Percentiles rank a stretch among this genome's conserved stretches.
These are phyloP conservation scores for Bhutanitis thaidina DNA, from an alignment of 2,888 invertebrate genomes.

Conservation along the genomic window DNA sequence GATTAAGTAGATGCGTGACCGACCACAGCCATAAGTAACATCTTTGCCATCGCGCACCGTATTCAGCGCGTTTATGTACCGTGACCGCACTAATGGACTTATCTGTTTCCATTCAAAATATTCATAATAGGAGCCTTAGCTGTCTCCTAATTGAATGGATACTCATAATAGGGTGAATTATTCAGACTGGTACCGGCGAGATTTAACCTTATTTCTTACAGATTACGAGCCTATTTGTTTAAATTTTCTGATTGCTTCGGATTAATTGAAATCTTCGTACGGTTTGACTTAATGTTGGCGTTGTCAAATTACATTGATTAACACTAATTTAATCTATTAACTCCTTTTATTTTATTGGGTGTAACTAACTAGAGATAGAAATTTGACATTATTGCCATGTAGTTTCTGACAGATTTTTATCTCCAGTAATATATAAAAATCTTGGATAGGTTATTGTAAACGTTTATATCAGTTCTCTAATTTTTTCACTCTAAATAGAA, in stretches of 20 bases:
- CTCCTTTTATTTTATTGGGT: not conserved
- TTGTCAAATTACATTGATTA: not conserved
- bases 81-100: slow-evolving; percentile 33
- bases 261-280: not conserved
- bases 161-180: slow-evolving; percentile 47
- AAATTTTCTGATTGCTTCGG: not conserved
- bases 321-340: not conserved
- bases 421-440: no score
- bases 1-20: no score
- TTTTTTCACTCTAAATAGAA: no score
- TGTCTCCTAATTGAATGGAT: slow-evolving; percentile 54
- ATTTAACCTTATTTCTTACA: slow-evolving; percentile 29
- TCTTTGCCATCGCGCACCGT: not conserved
- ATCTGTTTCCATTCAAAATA: slow-evolving; percentile 37
- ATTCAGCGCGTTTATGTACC: slow-evolving; percentile 13
- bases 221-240: slow-evolving; percentile 4
- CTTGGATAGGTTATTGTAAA: no score
- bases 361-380: no score
- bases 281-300: not conserved
- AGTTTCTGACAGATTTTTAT: no score
- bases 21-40: no score
- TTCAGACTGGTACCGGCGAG: slow-evolving; percentile 27
- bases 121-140: slow-evolving; percentile 35
- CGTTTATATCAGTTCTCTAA: no score
- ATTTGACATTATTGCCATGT: no score